Evolutionary conservation across 2,113 vertebrate species (phyloP), one percentile per base, ranked within the genome.

Genomic region (Capreolus pygargus): DNA sequence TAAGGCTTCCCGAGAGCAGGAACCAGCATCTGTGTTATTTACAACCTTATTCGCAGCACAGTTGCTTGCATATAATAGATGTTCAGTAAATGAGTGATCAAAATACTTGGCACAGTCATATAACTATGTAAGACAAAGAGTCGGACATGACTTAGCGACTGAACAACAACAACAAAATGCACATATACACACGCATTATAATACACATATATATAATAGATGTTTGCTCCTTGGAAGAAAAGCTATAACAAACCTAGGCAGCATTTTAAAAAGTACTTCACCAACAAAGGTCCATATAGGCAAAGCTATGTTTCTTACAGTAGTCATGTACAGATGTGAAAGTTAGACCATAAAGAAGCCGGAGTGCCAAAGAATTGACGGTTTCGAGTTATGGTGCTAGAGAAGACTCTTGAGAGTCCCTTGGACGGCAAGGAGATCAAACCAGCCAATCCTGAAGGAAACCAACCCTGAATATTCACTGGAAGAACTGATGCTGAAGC

Each of bases 1-100:
- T 97, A 82, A 97, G 93, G 83, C 78, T 98, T 74, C 83, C 67
- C 79, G 70, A 96, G 93, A 97, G 86, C 39, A 91, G 50, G 54
- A 78, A 27, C 89, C 61, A 36, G 4, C 50, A 76, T 86, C 95
- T 76, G 21, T 92, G 67, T 88, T 92, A 97, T 96, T 97, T 97
- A 93, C 86, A 95, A 64, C 81, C 10, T 45, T 88, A 21, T 91
- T 90, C 45, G 33, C 39, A 94, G 83, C 86, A 28, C 43, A 39
- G 58, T 57, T 91, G 43, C 52, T 79, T 92, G 36, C 33, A 8
- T 27, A 4, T 60, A 57, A 54, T 95, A 93, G 39, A 19, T 58
- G 47, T 54, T 94, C 43, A 88, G 57, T 93, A 86, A 97, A 64
- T 19, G 64, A 60, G 12, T 93, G 83, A 93, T 88, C 88, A 83